Evolutionary conservation across 1,140 invertebrate genomes (phyloP).

Genomic region (Drosophila tani): DNA sequence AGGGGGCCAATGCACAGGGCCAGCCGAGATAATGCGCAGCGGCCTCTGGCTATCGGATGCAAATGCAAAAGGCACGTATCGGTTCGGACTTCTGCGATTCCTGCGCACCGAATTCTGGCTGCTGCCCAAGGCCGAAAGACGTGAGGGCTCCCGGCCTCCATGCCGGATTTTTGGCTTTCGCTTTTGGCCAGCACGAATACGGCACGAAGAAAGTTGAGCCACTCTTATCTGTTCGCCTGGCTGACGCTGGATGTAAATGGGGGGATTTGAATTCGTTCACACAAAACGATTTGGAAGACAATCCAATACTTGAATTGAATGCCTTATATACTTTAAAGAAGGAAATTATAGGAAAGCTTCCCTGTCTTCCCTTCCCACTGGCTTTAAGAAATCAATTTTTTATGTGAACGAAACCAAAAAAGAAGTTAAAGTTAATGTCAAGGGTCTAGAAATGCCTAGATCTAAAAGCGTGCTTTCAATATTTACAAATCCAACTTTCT

Average conservation of each 20-base stretch:
- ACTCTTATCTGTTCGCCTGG: slow-evolving; percentile 34
- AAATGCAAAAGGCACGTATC: slow-evolving; percentile 42
- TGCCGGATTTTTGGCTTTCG: slow-evolving; percentile 17
- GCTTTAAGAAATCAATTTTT: too few species aligned
- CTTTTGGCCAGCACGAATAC: slow-evolving; percentile 18
- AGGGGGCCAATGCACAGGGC: slow-evolving; percentile 42
- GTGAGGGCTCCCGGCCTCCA: slow-evolving; percentile 16
- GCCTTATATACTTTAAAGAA: background rate
- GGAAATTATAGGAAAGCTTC: background rate
- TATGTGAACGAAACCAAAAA: too few species aligned
- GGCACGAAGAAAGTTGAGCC: slow-evolving; percentile 24
- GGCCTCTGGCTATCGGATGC: slow-evolving; percentile 2
- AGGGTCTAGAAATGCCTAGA: too few species aligned
- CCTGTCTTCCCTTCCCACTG: too few species aligned
- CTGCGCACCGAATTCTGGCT: slow-evolving; percentile 9
- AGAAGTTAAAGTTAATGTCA: too few species aligned
- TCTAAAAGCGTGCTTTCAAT: too few species aligned
- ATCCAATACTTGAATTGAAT: background rate
- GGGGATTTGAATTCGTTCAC: background rate
- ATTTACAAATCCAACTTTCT: too few species aligned
- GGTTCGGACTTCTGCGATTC: slow-evolving; percentile 29
- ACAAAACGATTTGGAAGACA: background rate
- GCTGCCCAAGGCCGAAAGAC: slow-evolving; percentile 28
- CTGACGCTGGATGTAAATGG: slow-evolving; percentile 20
- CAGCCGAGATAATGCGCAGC: slow-evolving; percentile 41